These are phyloP conservation scores for Circaetus gallicus DNA, from an alignment of 2,113 vertebrate genomes.

Conservation along the genomic window DNA sequence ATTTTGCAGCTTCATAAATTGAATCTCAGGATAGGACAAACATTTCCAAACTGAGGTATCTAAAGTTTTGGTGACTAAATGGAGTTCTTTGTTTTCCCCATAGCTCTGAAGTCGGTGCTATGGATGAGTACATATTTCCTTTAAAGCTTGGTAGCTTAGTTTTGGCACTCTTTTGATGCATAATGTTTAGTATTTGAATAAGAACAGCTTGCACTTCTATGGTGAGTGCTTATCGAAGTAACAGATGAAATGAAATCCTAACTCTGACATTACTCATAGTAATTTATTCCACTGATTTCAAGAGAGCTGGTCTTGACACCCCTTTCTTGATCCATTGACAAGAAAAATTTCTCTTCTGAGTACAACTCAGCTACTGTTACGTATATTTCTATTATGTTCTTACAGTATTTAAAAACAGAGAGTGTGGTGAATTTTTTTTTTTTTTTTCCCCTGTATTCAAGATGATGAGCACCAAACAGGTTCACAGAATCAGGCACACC, in stretches of 20 bases:
- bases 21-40: background rate
- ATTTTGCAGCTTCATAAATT: background rate
- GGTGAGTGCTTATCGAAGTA: background rate
- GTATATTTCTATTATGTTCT: background rate
- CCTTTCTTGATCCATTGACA: background rate
- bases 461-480: background rate
- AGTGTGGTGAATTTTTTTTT: background rate
- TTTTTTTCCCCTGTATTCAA: background rate
- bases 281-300: background rate
- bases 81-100: background rate
- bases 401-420: background rate
- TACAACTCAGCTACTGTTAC: background rate
- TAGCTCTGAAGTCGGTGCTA: background rate
- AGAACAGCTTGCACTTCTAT: background rate
- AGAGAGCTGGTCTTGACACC: background rate
- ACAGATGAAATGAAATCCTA: background rate
- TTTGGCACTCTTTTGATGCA: background rate
- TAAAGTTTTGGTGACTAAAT: background rate
- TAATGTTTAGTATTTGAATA: background rate
- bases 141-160: background rate
- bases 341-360: background rate
- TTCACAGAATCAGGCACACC: background rate
- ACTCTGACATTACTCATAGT: background rate
- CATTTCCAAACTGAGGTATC: background rate
- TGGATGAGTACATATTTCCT: background rate